A percentile compares a stretch with the other conserved stretches of the same genome.
These are phyloP conservation scores for Pyrrhura leucotis DNA, from an alignment of 2,797 vertebrate species.

Conservation along the genomic window DNA sequence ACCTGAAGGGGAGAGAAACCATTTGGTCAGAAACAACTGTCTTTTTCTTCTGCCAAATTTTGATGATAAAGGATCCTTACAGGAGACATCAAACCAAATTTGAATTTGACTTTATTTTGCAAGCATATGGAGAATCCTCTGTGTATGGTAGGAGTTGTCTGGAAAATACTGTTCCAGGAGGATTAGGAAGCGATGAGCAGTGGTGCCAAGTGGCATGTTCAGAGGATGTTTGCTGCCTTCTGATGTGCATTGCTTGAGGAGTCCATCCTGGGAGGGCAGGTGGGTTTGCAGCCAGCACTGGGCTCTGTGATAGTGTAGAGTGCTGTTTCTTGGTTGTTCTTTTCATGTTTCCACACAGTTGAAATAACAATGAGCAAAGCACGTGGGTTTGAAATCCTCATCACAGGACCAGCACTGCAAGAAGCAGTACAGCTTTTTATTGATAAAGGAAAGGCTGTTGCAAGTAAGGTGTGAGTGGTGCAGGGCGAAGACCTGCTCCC, in stretches of 20 bases:
- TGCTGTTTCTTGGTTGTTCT: not conserved
- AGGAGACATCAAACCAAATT: not conserved
- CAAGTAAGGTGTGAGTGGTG: not conserved
- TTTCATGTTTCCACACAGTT: not conserved
- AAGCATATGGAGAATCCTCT: not conserved
- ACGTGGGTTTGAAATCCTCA: not conserved
- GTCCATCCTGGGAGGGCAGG: not conserved
- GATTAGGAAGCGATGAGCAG: not conserved
- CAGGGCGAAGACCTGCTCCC: not conserved
- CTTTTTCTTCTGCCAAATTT: not conserved
- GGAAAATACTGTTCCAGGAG: not conserved
- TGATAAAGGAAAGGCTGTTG: not conserved
- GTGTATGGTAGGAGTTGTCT: not conserved
- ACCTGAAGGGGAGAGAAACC: not conserved
- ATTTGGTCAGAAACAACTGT: not conserved
- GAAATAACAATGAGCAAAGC: not conserved
- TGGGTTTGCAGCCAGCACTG: accelerated
- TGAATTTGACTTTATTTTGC: constrained; percentile 1
- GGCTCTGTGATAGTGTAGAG: not conserved
- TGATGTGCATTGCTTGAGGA: not conserved
- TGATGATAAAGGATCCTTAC: not conserved
- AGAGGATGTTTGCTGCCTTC: not conserved
- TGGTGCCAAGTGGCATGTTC: not conserved
- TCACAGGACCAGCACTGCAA: not conserved
- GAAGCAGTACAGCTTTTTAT: not conserved